Percentiles rank a stretch among this genome's conserved stretches.
These are phyloP conservation scores for Meriones psammophilus DNA, from an alignment of 2,797 vertebrate genomes.

Conservation along the genomic window DNA sequence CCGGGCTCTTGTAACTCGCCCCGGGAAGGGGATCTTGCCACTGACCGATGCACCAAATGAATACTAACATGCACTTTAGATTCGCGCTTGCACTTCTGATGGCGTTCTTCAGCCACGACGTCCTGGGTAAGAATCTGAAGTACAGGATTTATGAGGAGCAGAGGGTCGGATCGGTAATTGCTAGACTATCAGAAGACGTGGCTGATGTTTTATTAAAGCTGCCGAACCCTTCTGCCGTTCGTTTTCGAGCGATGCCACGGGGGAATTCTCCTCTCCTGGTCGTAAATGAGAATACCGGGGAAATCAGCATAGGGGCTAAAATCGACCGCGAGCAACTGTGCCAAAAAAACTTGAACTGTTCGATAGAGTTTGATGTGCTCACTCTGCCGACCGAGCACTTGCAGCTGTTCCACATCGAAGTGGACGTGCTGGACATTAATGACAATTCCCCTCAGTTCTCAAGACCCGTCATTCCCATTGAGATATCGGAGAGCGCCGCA, in stretches of 20 bases:
- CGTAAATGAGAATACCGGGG: slow-evolving; percentile 96
- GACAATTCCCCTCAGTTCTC: slow-evolving; percentile 98
- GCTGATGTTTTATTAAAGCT: slow-evolving; percentile 92
- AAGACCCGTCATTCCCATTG: slow-evolving; percentile 95
- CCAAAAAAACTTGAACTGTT: slow-evolving; percentile 96
- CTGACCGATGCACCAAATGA: slow-evolving; percentile 76
- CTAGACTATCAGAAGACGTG: slow-evolving; percentile 95
- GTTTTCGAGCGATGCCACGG: slow-evolving; percentile 96
- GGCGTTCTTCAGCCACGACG: slow-evolving; percentile 81
- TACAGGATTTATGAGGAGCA: slow-evolving; percentile 99
- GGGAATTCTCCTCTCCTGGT: slow-evolving; percentile 92
- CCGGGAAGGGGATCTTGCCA: slow-evolving; percentile 67
- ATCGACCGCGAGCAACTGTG: slow-evolving; percentile 98
- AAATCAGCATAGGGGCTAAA: slow-evolving; percentile 95
- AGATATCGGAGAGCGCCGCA: slow-evolving; percentile 97
- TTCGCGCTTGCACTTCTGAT: slow-evolving; percentile 84
- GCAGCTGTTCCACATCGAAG: slow-evolving; percentile 97
- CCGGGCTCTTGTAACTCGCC: slow-evolving; percentile 78
- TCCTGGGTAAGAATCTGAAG: slow-evolving; percentile 93
- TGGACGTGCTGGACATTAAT: slow-evolving; percentile 98
- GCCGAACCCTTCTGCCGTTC: slow-evolving; percentile 92
- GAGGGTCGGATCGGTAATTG: slow-evolving; percentile 95
- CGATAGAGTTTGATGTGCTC: slow-evolving; percentile 98
- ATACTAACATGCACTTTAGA: slow-evolving; percentile 87
- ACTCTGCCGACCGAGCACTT: slow-evolving; percentile 97